These are phyloP conservation scores for Netelia virgata DNA, from an alignment of 2,888 invertebrate genomes.

Conservation along the genomic window DNA sequence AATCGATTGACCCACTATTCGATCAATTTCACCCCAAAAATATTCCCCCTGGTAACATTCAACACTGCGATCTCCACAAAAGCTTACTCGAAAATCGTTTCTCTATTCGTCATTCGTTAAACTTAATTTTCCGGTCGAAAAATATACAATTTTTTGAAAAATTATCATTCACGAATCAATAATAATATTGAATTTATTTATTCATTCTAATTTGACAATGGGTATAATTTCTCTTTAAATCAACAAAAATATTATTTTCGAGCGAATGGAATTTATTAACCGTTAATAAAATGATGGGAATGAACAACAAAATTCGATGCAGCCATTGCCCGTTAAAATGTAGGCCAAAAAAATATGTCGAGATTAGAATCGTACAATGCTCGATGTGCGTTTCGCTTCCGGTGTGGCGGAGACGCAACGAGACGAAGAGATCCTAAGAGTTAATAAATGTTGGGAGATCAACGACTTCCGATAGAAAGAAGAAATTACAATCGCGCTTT, in stretches of 20 bases:
- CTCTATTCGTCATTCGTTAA: not conserved
- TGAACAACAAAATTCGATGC: not conserved
- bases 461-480: conserved; percentile 56
- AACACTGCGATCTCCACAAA: not conserved
- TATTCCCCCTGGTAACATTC: not conserved
- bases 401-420: not conserved
- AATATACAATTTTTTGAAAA: not conserved
- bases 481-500: conserved; percentile 56
- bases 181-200: no score
- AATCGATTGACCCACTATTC: conserved; percentile 26
- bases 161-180: no score
- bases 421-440: not conserved
- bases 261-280: no score
- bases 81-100: not conserved
- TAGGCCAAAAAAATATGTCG: conserved; percentile 8
- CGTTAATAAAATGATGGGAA: no score
- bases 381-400: not conserved
- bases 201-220: no score
- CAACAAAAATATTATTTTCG: no score
- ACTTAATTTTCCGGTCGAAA: not conserved
- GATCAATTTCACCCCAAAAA: not conserved
- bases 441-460: conserved; percentile 11
- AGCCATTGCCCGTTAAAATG: conserved; percentile 13
- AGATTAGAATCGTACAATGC: conserved; percentile 32
- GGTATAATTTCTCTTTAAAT: no score